phyloP scores from a whole-genome alignment of 1,140 invertebrate species.

The Zaprionus vittiger region DNA sequence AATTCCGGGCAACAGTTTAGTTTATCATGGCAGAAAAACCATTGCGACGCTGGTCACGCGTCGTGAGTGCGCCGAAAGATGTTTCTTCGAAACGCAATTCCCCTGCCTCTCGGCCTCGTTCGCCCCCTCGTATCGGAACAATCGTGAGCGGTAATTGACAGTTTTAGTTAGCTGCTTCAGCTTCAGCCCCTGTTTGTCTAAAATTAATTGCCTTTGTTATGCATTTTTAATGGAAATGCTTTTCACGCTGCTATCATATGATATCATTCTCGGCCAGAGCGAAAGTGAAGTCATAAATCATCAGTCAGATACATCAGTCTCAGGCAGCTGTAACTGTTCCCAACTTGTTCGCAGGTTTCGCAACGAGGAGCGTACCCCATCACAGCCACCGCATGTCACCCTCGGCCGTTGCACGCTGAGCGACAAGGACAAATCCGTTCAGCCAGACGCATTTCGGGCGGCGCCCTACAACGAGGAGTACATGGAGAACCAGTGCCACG shows the following conservation, averaged over 20 bases:
- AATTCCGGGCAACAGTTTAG: conserved; percentile 85
- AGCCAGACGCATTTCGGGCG: conserved; percentile 87
- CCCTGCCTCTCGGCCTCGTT: conserved; percentile 85
- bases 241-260: conserved; percentile 50
- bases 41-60: conserved; percentile 84
- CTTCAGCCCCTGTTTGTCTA: background rate
- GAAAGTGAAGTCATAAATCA: conserved; percentile 57
- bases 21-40: conserved; percentile 85
- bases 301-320: background rate
- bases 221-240: conserved; percentile 65
- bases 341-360: conserved; percentile 48
- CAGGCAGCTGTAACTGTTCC: background rate
- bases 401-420: conserved; percentile 86
- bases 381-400: conserved; percentile 49
- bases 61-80: conserved; percentile 85
- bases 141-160: conserved; percentile 78
- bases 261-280: conserved; percentile 54
- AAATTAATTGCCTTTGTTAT: conserved; percentile 70
- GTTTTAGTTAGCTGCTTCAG: conserved; percentile 11
- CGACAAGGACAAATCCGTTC: conserved; percentile 86
- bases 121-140: conserved; percentile 80
- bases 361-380: conserved; percentile 21
- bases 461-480: conserved; percentile 88
- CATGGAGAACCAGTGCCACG: conserved; percentile 87
- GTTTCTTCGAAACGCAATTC: conserved; percentile 84